A percentile compares a stretch with the other conserved stretches of the same genome.
Conservation (phyloP, 1,140 invertebrate species). For the Danaus melanippus region DNA sequence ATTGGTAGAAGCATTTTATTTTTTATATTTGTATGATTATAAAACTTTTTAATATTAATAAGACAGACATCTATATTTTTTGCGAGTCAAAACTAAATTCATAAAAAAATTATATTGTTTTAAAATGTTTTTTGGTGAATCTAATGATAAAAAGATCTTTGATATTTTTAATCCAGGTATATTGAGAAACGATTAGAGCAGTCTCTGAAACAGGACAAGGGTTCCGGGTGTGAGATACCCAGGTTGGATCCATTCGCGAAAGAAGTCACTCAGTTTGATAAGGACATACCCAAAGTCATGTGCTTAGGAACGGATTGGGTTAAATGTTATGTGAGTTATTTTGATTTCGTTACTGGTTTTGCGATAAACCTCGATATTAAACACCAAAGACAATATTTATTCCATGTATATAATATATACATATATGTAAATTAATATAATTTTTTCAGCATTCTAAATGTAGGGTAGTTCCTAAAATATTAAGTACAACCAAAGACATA, state of each 20-base stretch:
- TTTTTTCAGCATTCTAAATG: conserved; percentile 48
- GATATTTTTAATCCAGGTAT: conserved; percentile 27
- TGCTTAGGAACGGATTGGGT: conserved; percentile 52
- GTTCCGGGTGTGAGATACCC: conserved; percentile 52
- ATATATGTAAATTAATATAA: neutral
- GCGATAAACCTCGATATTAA: neutral
- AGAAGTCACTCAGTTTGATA: conserved; percentile 46
- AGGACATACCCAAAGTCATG: conserved; percentile 29
- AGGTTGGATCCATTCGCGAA: conserved; percentile 44
- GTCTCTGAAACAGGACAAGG: conserved; percentile 48
- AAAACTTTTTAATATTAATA: too few species aligned
- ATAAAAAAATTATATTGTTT: too few species aligned
- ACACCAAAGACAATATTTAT: neutral
- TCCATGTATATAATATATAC: neutral
- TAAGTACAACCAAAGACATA: conserved; percentile 31
- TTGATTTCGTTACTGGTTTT: neutral
- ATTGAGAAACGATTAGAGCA: conserved; percentile 43
- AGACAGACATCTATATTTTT: too few species aligned
- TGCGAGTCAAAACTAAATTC: too few species aligned
- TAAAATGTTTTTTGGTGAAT: too few species aligned
- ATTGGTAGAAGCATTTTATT: neutral
- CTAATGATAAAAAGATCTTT: too few species aligned
- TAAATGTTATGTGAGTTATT: conserved; percentile 51
- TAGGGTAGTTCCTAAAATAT: conserved; percentile 34
- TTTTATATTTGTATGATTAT: too few species aligned